Base-by-base conservation (phyloP, 64 coral and sea anemone species). In the Pachyseris speciosa region DNA sequence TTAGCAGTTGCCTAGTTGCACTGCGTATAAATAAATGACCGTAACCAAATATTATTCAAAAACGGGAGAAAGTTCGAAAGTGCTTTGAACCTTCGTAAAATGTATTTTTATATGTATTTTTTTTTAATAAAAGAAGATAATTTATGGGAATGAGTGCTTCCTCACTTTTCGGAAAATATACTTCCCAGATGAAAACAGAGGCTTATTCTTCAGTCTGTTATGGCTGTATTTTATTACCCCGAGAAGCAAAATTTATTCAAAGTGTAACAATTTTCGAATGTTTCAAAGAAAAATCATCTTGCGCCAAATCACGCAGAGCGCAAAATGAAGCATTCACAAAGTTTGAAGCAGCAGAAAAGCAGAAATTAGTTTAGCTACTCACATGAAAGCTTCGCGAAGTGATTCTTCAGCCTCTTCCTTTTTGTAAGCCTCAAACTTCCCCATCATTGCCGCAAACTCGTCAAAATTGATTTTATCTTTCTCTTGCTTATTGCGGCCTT, bases 301-400 rank as follows among this genome's bases (percentile, higher is more conserved):
- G n/a, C 30, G 29, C 20, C n/a, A 76, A 22, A 47, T 34, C 27
- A 70, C 31, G 67, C 67, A 39, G 38, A 57, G 16, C 38, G 20
- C 17, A 45, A 75, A 75, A 40, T 27, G 8, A 63, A 61, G 44
- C 11, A 84, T 40, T 29, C 41, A 9, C 1, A 61, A 84, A 43
- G 7, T 37, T 16, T 39, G 26, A 5, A 5, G 16, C 24, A 84
- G 66, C 42, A n/a, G 42, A 15, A 48, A 68, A 64, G 3, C 9
- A 9, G 13, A 66, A 2, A 29, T 30, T 8, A n/a, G 27, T 30
- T 50, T 34, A 19, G 27, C 9, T 9, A 81, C 80, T 89, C 61
- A 97, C 95, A 80, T 97, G 71, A 97, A 97, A 42, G 95, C 95
- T 29, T 97, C 67, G 27, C 95, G 85, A 15, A 97, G 69, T 30